Base-by-base conservation (phyloP, 2,113 vertebrate species). In the Globicephala melas region DNA sequence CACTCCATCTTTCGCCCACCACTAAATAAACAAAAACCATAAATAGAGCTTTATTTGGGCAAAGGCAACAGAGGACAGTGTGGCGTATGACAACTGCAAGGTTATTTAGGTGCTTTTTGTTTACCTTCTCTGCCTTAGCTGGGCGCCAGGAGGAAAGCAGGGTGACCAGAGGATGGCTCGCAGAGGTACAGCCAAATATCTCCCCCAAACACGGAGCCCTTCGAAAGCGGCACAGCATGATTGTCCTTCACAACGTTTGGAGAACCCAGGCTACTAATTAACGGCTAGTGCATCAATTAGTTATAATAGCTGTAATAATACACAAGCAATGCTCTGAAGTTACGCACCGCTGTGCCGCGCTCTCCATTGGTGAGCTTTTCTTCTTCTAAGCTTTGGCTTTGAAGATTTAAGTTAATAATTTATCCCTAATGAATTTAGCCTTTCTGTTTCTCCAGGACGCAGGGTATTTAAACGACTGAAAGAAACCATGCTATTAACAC, bases 341-440 rank as follows among this genome's bases (percentile, higher is more conserved):
- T 76, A 9, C 3, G 74, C 9, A 68, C 95, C 1, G 67, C 97
- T 74, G 95, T 1, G 95, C 87, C 73, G n/a, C 67, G 41, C 50
- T 36, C 92, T 68, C 55, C 88, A 5, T 76, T 15, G 82, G 96
- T 62, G 90, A 55, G 92, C 74, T 17, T 73, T 95, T n/a, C 74
- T 83, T 95, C 67, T 68, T 80, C 50, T 7, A 68, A 90, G 94
- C 89, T 70, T 96, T 91, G 63, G 81, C 97, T 96, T 88, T 96
- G 97, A 97, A 98, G 97, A 96, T 96, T 96, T 97, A 97, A 97
- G 95, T 96, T 98, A 98, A 98, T 97, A 97, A 98, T 97, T 96
- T 95, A 92, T 96, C 87, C 91, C 95, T 97, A 95, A 96, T 95
- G 96, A 97, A 94, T 93, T 81, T 84, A 79, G 73, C 83, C 93